Base-by-base conservation (phyloP, 2,888 invertebrate genomes). In the Tineola bisselliella region DNA sequence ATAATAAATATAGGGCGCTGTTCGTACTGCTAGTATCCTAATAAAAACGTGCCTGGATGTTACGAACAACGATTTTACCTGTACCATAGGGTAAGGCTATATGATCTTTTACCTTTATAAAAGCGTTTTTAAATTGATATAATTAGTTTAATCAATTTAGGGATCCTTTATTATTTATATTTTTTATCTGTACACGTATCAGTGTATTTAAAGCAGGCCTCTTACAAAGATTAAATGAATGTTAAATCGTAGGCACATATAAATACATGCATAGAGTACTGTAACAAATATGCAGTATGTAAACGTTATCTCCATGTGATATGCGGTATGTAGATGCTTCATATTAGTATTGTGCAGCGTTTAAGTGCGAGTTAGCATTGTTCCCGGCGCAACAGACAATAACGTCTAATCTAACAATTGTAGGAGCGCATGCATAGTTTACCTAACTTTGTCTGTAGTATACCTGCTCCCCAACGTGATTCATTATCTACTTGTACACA, bases 1-100 rank as follows among this genome's bases (percentile, higher is more conserved):
- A 66, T 68, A 69, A 66, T 71, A 68, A 68, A 69, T 67, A 68
- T 63, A 65, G 64, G 64, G 64, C 67, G 64, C 64, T 66, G 69
- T 68, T 70, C 68, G 65, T 64, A 65, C 64, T 65, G 63, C 63
- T 63, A 67, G 64, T 12, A 57, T 54, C 58, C 60, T 61, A 56
- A 61, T 62, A 61, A 66, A 70, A 69, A 66, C 64, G 65, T 63
- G 62, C 63, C 61, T 65, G 65, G 65, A 61, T 63, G 64, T 66
- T 63, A 62, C 63, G 62, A 57, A 63, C 63, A 65, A 65, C 64
- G 64, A 48, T 33, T 30, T 60, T 43, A 61, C 61, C 44, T 61
- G 30, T 18, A 60, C 10, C 54, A n/a, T n/a, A 38, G 10, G 38
- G 11, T 25, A 25, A 10, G 38, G 38, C 38, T 38, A 38, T 38